phyloP scores from a whole-genome alignment of 1,140 invertebrate genomes.

The Glossosoma conforme region DNA sequence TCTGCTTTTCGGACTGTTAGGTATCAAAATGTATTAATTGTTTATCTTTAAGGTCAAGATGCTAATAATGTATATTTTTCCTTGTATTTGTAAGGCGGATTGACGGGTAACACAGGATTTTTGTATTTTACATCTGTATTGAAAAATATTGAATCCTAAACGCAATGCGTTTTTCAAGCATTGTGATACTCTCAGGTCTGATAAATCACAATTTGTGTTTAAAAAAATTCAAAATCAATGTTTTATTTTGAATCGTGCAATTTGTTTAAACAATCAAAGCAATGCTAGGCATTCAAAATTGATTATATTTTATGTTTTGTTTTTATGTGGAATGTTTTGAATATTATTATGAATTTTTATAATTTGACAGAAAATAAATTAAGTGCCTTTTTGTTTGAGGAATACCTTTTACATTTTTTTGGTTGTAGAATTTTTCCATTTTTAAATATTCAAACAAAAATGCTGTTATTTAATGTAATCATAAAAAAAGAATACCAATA shows the following conservation, averaged over 20 bases:
- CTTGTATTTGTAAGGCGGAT: conserved; percentile 12
- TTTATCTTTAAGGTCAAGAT: conserved; percentile 7
- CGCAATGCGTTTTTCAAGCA: not conserved
- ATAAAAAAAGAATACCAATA: no score
- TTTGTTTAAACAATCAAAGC: no score
- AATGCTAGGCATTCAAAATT: not conserved
- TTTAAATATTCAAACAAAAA: no score
- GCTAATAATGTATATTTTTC: conserved; percentile 15
- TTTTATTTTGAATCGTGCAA: no score
- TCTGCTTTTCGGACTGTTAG: no score
- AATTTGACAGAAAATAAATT: no score
- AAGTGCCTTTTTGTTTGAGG: not conserved
- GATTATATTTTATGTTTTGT: conserved; percentile 4
- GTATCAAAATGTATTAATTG: conserved; percentile 1
- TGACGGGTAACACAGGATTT: conserved; percentile 20
- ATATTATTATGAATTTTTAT: no score
- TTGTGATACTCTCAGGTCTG: conserved; percentile 11
- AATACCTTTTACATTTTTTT: not conserved
- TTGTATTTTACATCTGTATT: conserved; percentile 1
- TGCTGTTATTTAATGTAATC: no score
- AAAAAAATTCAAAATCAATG: no score
- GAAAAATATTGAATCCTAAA: conserved; percentile 5
- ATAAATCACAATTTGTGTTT: conserved; percentile 1
- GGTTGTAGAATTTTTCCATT: no score
- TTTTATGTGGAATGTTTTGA: no score